These are phyloP conservation scores for Cryptocephalus moraei DNA, from an alignment of 2,888 invertebrate species.

Conservation along the genomic window DNA sequence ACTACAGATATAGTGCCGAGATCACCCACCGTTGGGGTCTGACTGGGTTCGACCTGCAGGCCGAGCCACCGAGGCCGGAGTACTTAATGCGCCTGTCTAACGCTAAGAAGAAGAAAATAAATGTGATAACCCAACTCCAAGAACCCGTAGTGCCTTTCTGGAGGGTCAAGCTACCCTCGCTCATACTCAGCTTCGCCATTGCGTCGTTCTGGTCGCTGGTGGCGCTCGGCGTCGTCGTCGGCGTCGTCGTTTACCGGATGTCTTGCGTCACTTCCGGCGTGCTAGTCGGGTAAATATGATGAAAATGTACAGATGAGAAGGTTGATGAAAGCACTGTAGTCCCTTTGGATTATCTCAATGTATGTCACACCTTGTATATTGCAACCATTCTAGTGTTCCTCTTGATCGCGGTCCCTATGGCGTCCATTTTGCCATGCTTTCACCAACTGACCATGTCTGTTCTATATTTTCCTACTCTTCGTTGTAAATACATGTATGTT, in stretches of 20 bases:
- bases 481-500: too few species aligned
- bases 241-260: conserved; percentile 68
- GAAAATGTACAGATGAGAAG: background rate
- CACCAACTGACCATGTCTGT: too few species aligned
- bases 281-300: conserved; percentile 7
- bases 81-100: conserved; percentile 52
- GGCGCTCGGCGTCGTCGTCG: conserved; percentile 64
- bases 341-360: too few species aligned
- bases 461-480: too few species aligned
- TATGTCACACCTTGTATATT: too few species aligned
- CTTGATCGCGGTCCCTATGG: too few species aligned
- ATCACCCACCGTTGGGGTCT: conserved; percentile 77
- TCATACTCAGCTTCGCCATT: conserved; percentile 59
- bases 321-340: too few species aligned
- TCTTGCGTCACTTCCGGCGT: conserved; percentile 49
- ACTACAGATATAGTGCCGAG: conserved; percentile 51
- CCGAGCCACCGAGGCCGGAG: conserved; percentile 70
- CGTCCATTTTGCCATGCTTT: too few species aligned
- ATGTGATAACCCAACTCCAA: conserved; percentile 45
- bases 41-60: conserved; percentile 58
- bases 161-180: conserved; percentile 60
- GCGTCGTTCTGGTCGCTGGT: conserved; percentile 49
- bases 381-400: too few species aligned
- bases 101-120: conserved; percentile 44
- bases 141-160: conserved; percentile 72